These are phyloP conservation scores for Leptopilina myrica DNA, from an alignment of 2,888 invertebrate species.

Conservation along the genomic window DNA sequence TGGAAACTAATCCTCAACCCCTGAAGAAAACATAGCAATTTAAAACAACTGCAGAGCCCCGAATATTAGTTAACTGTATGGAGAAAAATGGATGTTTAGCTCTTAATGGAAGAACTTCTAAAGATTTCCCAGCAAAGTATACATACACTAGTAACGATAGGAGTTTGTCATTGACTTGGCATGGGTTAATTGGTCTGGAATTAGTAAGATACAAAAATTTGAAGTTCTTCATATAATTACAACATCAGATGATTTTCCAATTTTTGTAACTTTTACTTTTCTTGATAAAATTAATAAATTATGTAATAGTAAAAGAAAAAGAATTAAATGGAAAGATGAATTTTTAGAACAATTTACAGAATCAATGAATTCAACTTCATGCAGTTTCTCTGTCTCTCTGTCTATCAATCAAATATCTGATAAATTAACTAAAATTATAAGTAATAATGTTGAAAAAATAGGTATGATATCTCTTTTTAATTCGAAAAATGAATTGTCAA, in stretches of 20 bases:
- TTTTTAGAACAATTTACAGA: neutral
- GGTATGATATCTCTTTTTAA: neutral
- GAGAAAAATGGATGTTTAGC: neutral
- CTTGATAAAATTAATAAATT: neutral
- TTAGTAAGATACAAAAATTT: neutral
- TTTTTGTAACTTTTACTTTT: neutral
- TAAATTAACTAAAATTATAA: neutral
- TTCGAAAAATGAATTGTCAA: neutral
- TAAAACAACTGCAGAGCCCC: neutral
- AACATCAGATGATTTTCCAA: neutral
- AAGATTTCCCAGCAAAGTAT: neutral
- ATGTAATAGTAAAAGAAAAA: neutral
- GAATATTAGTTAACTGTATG: neutral
- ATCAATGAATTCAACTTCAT: neutral
- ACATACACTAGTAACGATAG: neutral
- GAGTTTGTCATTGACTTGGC: neutral
- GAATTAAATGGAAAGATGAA: neutral
- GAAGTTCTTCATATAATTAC: neutral
- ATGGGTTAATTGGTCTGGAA: neutral
- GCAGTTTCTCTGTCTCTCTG: neutral
- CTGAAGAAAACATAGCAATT: neutral
- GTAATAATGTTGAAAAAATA: neutral
- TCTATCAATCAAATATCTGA: neutral
- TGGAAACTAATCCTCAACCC: neutral
- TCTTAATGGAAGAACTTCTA: neutral